These are phyloP conservation scores for Podarcis muralis DNA, from an alignment of 2,113 vertebrate genomes.

Conservation along the genomic window DNA sequence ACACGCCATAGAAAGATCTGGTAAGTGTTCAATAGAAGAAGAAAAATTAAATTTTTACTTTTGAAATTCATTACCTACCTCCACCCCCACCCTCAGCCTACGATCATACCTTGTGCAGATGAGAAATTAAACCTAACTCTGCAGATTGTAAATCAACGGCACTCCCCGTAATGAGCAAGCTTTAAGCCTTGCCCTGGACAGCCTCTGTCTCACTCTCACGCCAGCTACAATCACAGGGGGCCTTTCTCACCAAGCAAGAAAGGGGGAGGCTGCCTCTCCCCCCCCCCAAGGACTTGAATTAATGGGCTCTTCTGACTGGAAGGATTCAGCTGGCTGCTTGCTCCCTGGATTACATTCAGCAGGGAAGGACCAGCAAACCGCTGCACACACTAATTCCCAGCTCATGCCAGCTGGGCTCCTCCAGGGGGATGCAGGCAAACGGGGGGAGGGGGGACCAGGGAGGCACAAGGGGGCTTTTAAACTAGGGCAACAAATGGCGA, in stretches of 20 bases:
- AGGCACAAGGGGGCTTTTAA: slow-evolving; percentile 58
- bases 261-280: slow-evolving; percentile 44
- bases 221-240: slow-evolving; percentile 27
- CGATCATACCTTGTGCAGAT: not conserved
- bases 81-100: not conserved
- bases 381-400: slow-evolving; percentile 72
- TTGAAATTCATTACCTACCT: not conserved
- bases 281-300: slow-evolving; percentile 66
- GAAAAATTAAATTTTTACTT: not conserved
- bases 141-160: slow-evolving; percentile 39
- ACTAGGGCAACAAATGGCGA: slow-evolving; percentile 65
- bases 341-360: slow-evolving; percentile 66
- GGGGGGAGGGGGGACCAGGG: slow-evolving; percentile 68
- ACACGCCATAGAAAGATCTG: rapidly evolving
- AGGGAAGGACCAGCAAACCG: slow-evolving; percentile 67
- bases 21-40: not conserved
- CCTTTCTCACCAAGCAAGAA: slow-evolving; percentile 16
- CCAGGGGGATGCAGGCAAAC: slow-evolving; percentile 71
- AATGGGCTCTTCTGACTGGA: slow-evolving; percentile 57
- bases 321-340: slow-evolving; percentile 70
- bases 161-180: slow-evolving; percentile 20
- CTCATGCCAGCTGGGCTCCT: slow-evolving; percentile 76
- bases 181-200: slow-evolving; percentile 10
- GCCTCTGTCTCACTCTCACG: slow-evolving; percentile 37
- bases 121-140: slow-evolving; percentile 49